phyloP scores from a whole-genome alignment of 2,113 vertebrate genomes.

The Lepisosteus osseus region DNA sequence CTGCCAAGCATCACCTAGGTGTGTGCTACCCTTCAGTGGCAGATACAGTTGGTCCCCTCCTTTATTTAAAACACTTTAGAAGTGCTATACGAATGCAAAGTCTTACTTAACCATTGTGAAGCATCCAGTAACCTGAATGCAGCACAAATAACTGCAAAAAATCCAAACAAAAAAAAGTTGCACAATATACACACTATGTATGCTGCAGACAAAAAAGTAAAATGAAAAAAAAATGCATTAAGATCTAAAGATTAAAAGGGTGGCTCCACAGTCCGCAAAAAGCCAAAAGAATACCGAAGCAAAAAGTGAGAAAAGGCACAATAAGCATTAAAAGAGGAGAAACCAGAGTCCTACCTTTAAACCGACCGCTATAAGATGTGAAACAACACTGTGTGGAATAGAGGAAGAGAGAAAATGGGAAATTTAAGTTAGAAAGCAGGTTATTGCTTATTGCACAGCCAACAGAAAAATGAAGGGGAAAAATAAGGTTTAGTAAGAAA shows the following conservation, averaged over 20 bases:
- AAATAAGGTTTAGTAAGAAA: slow-evolving; percentile 27
- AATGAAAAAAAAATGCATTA: background rate
- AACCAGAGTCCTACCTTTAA: slow-evolving; percentile 59
- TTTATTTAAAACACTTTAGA: too few relatives aligned
- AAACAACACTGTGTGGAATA: slow-evolving; percentile 57
- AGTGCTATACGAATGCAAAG: too few relatives aligned
- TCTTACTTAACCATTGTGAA: too few relatives aligned
- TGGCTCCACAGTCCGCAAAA: background rate
- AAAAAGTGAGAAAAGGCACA: slow-evolving; percentile 27
- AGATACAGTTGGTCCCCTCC: too few relatives aligned
- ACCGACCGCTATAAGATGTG: slow-evolving; percentile 55
- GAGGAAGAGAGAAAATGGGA: slow-evolving; percentile 48
- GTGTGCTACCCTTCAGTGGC: too few relatives aligned
- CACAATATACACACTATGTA: too few relatives aligned
- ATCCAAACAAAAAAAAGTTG: too few relatives aligned
- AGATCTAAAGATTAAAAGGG: background rate
- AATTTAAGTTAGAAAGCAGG: slow-evolving; percentile 55
- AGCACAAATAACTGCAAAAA: too few relatives aligned
- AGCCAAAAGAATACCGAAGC: slow-evolving; percentile 25
- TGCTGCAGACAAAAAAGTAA: too few relatives aligned
- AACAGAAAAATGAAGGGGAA: slow-evolving; percentile 19
- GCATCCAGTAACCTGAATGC: too few relatives aligned
- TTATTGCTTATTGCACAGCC: slow-evolving; percentile 25
- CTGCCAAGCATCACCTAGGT: too few relatives aligned
- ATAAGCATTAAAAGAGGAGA: slow-evolving; percentile 33